These are phyloP conservation scores for Habroteleia sp. DNA, from an alignment of 2,888 invertebrate genomes.

Conservation along the genomic window DNA sequence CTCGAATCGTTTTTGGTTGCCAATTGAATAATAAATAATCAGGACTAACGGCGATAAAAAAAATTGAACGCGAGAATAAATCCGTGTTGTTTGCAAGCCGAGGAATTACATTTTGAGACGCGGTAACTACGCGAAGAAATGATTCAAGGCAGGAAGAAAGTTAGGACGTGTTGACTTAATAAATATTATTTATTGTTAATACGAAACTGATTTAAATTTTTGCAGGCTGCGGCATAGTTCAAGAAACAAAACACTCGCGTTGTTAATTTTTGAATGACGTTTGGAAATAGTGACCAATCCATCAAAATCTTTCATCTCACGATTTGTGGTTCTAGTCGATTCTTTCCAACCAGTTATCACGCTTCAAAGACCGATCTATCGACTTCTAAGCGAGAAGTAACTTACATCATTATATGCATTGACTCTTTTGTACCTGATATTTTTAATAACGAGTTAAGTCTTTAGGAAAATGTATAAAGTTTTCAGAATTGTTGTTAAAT, in stretches of 20 bases:
- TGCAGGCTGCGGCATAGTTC: neutral
- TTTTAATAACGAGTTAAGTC: conserved; percentile 13
- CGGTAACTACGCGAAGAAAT: conserved; percentile 32
- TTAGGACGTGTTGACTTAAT: conserved; percentile 45
- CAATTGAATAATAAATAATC: neutral
- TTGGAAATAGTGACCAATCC: conserved; percentile 21
- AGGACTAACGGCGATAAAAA: too few relatives aligned
- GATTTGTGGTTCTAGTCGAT: conserved; percentile 44
- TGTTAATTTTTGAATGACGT: conserved; percentile 13
- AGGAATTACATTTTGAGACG: conserved; percentile 28
- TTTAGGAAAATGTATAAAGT: neutral
- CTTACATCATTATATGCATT: conserved; percentile 40
- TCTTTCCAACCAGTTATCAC: conserved; percentile 45
- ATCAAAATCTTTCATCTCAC: conserved; percentile 9
- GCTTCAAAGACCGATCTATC: conserved; percentile 42
- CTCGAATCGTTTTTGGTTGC: conserved; percentile 30
- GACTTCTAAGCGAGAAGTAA: conserved; percentile 48
- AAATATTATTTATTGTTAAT: conserved; percentile 15
- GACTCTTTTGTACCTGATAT: conserved; percentile 58
- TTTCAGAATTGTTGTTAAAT: neutral
- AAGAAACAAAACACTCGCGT: conserved; percentile 9
- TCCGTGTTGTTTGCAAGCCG: neutral
- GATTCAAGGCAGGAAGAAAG: conserved; percentile 47
- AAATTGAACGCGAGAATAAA: too few relatives aligned
- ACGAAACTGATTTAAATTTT: neutral